These are phyloP conservation scores for Pardalotus punctatus DNA, from an alignment of 2,113 vertebrate genomes.

Conservation along the genomic window DNA sequence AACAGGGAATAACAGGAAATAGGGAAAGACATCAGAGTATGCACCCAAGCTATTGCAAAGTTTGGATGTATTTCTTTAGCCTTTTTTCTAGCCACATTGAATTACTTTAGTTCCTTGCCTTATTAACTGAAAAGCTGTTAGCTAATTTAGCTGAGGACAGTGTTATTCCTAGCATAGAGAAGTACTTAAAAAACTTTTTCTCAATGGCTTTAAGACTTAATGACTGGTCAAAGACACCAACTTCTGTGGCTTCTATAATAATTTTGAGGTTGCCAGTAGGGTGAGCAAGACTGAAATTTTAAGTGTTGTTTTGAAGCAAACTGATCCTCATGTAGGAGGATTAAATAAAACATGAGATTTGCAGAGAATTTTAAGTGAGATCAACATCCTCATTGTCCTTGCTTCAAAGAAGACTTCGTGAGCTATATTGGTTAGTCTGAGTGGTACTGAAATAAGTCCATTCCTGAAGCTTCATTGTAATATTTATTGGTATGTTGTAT, in stretches of 20 bases:
- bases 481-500: background rate
- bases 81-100: background rate
- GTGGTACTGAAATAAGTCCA: background rate
- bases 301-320: background rate
- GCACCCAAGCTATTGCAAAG: background rate
- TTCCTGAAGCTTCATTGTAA: background rate
- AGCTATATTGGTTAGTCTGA: background rate
- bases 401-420: background rate
- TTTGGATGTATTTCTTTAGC: background rate
- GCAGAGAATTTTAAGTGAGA: background rate
- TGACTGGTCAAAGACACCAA: background rate
- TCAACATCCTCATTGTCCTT: background rate
- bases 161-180: background rate
- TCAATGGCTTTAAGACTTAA: background rate
- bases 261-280: background rate
- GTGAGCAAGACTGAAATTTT: background rate
- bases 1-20: background rate
- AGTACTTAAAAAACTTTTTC: background rate
- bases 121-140: background rate
- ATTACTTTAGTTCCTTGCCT: background rate
- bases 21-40: background rate
- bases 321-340: background rate
- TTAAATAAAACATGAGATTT: background rate
- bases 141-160: background rate
- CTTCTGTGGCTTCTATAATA: background rate